Conservation (phyloP, 2,888 invertebrate species). For the Galeruca laticollis region DNA sequence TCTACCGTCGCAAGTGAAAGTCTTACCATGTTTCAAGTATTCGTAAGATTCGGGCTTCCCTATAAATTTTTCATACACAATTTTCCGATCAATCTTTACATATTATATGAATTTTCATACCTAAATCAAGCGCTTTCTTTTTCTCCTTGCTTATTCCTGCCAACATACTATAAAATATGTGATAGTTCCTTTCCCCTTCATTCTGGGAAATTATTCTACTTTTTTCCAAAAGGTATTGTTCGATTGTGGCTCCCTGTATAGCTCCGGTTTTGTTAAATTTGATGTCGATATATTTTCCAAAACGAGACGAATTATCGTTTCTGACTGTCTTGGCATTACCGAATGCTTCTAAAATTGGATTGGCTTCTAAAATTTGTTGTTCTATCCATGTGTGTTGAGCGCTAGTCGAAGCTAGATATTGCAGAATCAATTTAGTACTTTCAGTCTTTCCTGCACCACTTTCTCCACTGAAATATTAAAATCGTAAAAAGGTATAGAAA, state of each 20-base stretch:
- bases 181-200: constrained; percentile 92
- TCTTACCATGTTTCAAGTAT: constrained; percentile 75
- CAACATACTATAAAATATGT: constrained; percentile 93
- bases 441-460: constrained; percentile 97
- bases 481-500: background rate
- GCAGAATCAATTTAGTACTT: constrained; percentile 92
- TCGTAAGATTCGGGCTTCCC: constrained; percentile 79
- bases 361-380: constrained; percentile 96
- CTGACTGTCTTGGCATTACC: constrained; percentile 96
- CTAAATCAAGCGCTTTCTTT: constrained; percentile 69
- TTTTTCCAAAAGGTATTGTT: constrained; percentile 95
- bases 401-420: constrained; percentile 93
- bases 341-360: constrained; percentile 96
- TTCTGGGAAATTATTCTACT: constrained; percentile 92
- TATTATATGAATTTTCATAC: background rate
- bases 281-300: constrained; percentile 83
- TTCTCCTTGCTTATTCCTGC: constrained; percentile 86
- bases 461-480: constrained; percentile 81
- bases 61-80: constrained; percentile 69
- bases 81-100: constrained; percentile 60
- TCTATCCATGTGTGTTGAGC: constrained; percentile 98
- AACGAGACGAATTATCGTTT: constrained; percentile 96
- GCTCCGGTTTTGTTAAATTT: constrained; percentile 76
- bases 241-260: constrained; percentile 94
- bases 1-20: constrained; percentile 82